Evolutionary conservation across 2,113 vertebrate genomes (phyloP).

Genomic region (Mohoua ochrocephala): DNA sequence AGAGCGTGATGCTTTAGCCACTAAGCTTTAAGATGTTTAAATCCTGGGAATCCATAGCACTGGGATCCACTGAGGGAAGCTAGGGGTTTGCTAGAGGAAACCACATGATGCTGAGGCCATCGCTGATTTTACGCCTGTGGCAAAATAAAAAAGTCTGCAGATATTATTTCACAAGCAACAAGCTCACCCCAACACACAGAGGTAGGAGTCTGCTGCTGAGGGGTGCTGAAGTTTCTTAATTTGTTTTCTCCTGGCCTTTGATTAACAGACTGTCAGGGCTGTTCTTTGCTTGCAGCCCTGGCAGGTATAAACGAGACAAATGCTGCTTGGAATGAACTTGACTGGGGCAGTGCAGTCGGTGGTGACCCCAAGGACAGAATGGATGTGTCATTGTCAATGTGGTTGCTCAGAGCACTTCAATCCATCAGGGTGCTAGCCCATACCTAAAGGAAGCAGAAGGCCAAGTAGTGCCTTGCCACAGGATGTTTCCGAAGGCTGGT

Average conservation of each 20-base stretch:
- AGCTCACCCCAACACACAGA: not conserved
- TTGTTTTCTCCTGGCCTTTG: not conserved
- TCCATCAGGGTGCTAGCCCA: not conserved
- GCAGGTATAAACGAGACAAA: not conserved
- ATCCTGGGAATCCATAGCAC: not conserved
- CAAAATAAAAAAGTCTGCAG: not conserved
- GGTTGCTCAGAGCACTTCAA: not conserved
- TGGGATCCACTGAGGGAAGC: not conserved
- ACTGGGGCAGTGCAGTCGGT: not conserved
- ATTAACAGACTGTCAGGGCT: not conserved
- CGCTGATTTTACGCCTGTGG: not conserved
- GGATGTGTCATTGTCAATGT: not conserved
- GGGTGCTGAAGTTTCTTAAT: not conserved
- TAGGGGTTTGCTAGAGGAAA: not conserved
- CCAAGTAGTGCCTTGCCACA: not conserved
- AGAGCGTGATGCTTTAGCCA: not conserved
- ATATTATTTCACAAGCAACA: not conserved
- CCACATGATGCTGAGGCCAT: not conserved
- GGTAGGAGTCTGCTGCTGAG: not conserved
- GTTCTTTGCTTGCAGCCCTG: not conserved
- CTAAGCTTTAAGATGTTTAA: not conserved
- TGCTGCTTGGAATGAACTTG: not conserved
- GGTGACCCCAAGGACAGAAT: not conserved
- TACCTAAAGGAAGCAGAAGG: not conserved
- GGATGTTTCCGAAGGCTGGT: not conserved